These are phyloP conservation scores for Teleogryllus oceanicus DNA, from an alignment of 2,888 invertebrate genomes.

Conservation along the genomic window DNA sequence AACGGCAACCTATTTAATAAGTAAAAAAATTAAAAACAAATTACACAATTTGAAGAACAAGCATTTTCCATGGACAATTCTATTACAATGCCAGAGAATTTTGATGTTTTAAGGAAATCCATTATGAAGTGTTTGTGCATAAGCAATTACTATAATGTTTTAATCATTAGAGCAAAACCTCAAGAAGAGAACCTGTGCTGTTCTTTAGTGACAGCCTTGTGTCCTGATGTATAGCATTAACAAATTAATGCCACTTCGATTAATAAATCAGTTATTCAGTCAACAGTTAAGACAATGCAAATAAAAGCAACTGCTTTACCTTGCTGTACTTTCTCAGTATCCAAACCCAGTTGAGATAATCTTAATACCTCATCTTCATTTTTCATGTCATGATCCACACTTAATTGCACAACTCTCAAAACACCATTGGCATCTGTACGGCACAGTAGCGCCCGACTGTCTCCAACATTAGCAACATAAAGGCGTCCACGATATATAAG, in stretches of 20 bases:
- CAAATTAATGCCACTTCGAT: neutral
- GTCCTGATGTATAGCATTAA: neutral
- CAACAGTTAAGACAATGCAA: neutral
- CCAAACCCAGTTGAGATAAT: constrained; percentile 70
- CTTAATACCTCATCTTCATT: constrained; percentile 83
- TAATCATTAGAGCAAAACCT: neutral
- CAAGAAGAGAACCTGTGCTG: neutral
- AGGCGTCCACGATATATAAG: constrained; percentile 72
- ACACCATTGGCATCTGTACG: constrained; percentile 74
- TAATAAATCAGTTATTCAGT: neutral
- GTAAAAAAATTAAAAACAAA: neutral
- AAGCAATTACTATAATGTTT: too few relatives aligned
- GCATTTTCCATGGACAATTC: too few relatives aligned
- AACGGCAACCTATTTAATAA: constrained; percentile 56
- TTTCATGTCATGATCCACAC: constrained; percentile 76
- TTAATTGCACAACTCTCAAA: constrained; percentile 73
- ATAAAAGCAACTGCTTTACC: constrained; percentile 47
- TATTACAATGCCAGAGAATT: too few relatives aligned
- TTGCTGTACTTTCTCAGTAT: constrained; percentile 64
- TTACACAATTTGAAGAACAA: too few relatives aligned
- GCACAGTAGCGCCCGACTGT: constrained; percentile 75
- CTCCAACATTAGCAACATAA: constrained; percentile 85
- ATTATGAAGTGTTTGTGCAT: too few relatives aligned
- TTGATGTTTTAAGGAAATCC: too few relatives aligned
- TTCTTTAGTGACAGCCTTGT: neutral